Evolutionary conservation across 23 tunicate species (phyloP).

Genomic region (Aplidium turbinatum): DNA sequence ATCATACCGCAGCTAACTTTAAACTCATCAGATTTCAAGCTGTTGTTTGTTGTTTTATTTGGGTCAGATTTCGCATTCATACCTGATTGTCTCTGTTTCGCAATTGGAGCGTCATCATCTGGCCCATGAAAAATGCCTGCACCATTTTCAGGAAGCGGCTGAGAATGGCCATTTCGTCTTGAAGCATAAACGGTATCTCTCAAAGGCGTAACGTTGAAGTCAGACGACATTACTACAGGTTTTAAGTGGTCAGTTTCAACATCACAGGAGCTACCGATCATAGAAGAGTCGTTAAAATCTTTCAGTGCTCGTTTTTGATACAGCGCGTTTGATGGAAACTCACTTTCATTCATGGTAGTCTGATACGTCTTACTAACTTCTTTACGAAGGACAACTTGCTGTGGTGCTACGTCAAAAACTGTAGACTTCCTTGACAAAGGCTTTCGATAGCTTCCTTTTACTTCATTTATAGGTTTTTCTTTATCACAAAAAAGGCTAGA

Average conservation of each 20-base stretch:
- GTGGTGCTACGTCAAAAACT: background rate
- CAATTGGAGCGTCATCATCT: too few species aligned
- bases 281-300: background rate
- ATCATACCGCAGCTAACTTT: too few species aligned
- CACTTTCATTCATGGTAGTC: background rate
- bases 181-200: too few species aligned
- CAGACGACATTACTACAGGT: background rate
- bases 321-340: background rate
- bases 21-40: too few species aligned
- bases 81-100: too few species aligned
- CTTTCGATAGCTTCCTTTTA: background rate
- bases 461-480: background rate
- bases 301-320: background rate
- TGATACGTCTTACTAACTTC: background rate
- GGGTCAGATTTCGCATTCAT: too few species aligned
- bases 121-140: too few species aligned
- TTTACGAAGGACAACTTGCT: background rate
- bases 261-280: background rate
- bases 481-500: constrained; percentile 29
- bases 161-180: too few species aligned
- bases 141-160: too few species aligned
- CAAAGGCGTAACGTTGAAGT: background rate
- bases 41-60: too few species aligned
- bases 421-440: background rate
- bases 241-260: background rate